Evolutionary conservation across 2,888 invertebrate species (phyloP).

Genomic region (Tortrix viridana): DNA sequence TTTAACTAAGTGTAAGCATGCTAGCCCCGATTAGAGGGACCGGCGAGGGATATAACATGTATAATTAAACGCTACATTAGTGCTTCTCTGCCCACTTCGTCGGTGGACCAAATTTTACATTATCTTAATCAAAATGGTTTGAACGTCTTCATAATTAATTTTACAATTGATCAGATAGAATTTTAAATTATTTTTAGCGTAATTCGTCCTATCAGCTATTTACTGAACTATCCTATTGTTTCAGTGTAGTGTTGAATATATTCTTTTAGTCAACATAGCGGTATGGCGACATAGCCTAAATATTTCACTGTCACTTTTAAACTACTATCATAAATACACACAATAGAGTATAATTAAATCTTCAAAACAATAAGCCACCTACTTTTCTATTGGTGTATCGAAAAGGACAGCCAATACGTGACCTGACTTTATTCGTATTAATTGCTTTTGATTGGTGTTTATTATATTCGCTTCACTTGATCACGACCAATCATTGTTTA

Average conservation of each 20-base stretch:
- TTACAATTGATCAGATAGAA: no score
- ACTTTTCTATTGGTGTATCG: constrained; percentile 14
- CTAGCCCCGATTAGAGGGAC: constrained; percentile 2
- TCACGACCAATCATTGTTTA: constrained; percentile 25
- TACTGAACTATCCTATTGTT: no score
- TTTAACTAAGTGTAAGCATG: not conserved
- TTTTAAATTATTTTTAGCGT: no score
- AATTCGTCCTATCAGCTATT: no score
- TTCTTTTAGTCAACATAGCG: no score
- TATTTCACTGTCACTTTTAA: not conserved
- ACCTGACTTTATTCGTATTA: constrained; percentile 21
- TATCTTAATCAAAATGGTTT: not conserved
- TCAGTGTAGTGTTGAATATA: no score
- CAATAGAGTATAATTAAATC: constrained; percentile 1
- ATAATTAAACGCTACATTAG: not conserved
- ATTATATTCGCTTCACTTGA: constrained; percentile 14
- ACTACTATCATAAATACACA: not conserved
- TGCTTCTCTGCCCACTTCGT: not conserved
- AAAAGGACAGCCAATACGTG: constrained; percentile 24
- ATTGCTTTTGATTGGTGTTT: constrained; percentile 25
- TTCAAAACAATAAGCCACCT: constrained; percentile 13
- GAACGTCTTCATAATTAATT: no score
- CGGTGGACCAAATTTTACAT: not conserved
- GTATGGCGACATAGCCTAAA: no score
- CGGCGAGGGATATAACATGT: constrained; percentile 3